These are phyloP conservation scores for Drosophila nr. perissopoda DNA, from an alignment of 2,888 invertebrate genomes.

Conservation along the genomic window DNA sequence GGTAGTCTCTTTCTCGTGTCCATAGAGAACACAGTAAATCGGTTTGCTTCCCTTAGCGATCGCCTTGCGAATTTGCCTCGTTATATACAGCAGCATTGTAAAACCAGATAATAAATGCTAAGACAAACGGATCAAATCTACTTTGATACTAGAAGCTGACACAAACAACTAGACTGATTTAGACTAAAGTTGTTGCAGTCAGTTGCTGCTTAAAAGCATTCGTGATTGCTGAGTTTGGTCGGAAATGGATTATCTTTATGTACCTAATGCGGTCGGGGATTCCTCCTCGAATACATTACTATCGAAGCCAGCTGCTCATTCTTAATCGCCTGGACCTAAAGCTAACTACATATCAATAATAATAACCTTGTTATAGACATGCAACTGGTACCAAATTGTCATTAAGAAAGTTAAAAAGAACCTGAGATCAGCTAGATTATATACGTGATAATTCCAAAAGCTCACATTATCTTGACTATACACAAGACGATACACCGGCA, in stretches of 20 bases:
- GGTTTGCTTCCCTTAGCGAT: conserved; percentile 38
- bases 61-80: conserved; percentile 11
- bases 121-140: background rate
- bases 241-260: background rate
- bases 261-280: background rate
- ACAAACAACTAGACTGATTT: background rate
- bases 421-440: background rate
- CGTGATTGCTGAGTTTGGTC: background rate
- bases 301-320: background rate
- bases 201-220: background rate
- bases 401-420: background rate
- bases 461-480: background rate
- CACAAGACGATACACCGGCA: conserved; percentile 12
- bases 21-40: conserved; percentile 66
- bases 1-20: conserved; percentile 37
- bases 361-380: background rate
- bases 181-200: background rate
- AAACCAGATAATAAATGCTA: background rate
- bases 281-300: background rate
- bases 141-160: background rate
- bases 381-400: background rate
- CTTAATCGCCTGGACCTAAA: background rate
- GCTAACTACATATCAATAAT: background rate
- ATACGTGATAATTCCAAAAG: background rate
- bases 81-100: conserved; percentile 20